Conservation (phyloP, 1,140 invertebrate species). For the Atta cephalotes region DNA sequence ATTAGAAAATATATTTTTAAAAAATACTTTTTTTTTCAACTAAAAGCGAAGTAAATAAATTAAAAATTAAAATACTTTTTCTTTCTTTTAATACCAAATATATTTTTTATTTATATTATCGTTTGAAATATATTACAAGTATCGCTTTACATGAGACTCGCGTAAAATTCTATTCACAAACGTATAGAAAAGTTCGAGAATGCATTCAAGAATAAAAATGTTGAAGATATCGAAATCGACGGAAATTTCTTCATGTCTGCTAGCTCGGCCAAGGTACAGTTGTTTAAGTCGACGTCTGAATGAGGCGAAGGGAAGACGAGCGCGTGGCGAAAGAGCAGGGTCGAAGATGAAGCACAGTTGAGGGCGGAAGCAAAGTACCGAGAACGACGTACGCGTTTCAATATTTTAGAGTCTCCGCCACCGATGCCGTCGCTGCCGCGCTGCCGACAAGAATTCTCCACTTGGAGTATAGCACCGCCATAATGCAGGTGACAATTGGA, state of each 20-base stretch:
- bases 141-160: slow-evolving; percentile 5
- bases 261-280: slow-evolving; percentile 59
- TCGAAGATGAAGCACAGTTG: slow-evolving; percentile 40
- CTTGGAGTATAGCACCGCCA: slow-evolving; percentile 43
- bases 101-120: neutral
- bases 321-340: slow-evolving; percentile 50
- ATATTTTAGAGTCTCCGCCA: slow-evolving; percentile 76
- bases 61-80: neutral
- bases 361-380: slow-evolving; percentile 56
- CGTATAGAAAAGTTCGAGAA: slow-evolving; percentile 14
- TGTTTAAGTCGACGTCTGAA: slow-evolving; percentile 62
- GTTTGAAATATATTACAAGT: slow-evolving; percentile 17
- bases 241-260: slow-evolving; percentile 5
- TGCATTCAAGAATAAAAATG: slow-evolving; percentile 42
- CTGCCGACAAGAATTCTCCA: slow-evolving; percentile 46
- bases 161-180: slow-evolving; percentile 14
- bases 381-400: slow-evolving; percentile 73
- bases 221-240: slow-evolving; percentile 19
- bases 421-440: neutral
- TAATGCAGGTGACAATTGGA: slow-evolving; percentile 78
- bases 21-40: neutral
- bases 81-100: neutral
- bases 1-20: neutral
- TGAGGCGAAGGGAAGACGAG: slow-evolving; percentile 30
- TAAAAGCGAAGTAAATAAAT: neutral